Base-by-base conservation (phyloP, 1,140 invertebrate genomes). In the Calliphora vicina region DNA sequence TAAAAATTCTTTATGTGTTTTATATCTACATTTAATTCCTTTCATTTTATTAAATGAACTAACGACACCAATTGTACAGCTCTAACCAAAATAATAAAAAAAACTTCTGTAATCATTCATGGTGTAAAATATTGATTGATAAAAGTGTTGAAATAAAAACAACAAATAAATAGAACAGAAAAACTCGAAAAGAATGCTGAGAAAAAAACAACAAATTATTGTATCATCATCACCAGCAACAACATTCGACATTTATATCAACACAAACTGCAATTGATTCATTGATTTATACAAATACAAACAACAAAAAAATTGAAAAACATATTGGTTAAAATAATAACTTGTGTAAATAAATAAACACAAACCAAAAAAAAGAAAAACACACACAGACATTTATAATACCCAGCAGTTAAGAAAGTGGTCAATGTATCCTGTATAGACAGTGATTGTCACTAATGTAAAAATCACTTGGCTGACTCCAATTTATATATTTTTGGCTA, bases 251-350 rank as follows among this genome's bases (percentile, higher is more conserved):
- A 8, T 67, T 57, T 67, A 23, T 67, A 67, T 67, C 61, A 67
- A 23, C n/a, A 67, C 61, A 67, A 67, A 67, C 20, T 67, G n/a
- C 61, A 67, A 67, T 67, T 67, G 61, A 67, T 67, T 67, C 61
- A 67, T 57, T 57, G 50, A 57, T 57, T 57, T 57, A 57, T 57
- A 57, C 50, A 57, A 57, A 57, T 23, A 23, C n/a, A 61, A 61
- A 61, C 20, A 61, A n/a, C n/a, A n/a, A n/a, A n/a, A 61, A 61
- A 17, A 67, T 67, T 67, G 61, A 67, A 67, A 67, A 67, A 67
- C 61, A 67, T 67, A 23, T 23, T 23, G 61, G 61, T 67, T 67
- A 9, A 67, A 67, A 67, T 67, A 67, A 67, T 67, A 67, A 67
- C 61, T 67, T 67, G 61, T 67, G 61, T 67, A 67, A 67, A 67